phyloP scores from a whole-genome alignment of 2,797 vertebrate genomes.

The Helostoma temminkii region DNA sequence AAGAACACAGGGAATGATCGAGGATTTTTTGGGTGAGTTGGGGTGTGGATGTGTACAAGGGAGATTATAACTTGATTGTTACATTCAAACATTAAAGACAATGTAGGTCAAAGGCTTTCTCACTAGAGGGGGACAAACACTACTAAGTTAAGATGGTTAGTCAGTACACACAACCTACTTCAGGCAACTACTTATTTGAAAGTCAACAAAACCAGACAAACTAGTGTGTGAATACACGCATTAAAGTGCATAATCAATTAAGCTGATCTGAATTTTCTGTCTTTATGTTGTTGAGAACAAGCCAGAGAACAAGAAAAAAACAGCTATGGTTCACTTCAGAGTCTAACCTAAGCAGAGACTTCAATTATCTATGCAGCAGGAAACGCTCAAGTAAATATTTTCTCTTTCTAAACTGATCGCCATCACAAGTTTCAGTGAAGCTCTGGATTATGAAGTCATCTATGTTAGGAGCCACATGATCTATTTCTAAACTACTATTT shows the following conservation, averaged over 20 bases:
- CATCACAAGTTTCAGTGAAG: constrained; percentile 3
- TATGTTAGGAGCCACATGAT: constrained; percentile 1
- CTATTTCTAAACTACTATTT: constrained; percentile 17
- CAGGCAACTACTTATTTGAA: constrained; percentile 25
- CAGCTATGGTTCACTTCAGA: background rate
- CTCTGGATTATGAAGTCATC: constrained; percentile 5
- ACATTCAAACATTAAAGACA: constrained; percentile 10
- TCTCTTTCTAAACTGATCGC: constrained; percentile 33
- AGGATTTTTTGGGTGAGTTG: constrained; percentile 13
- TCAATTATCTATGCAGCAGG: constrained; percentile 22
- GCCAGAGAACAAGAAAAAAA: background rate
- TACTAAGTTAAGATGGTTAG: constrained; percentile 61
- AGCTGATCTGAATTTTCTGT: constrained; percentile 9
- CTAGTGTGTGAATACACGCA: constrained; percentile 5
- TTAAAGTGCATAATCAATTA: constrained; percentile 31
- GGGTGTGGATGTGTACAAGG: constrained; percentile 31
- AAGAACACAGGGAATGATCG: constrained; percentile 4
- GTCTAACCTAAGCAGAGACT: constrained; percentile 2
- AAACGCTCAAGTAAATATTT: constrained; percentile 38
- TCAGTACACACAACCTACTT: constrained; percentile 13
- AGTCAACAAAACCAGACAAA: constrained; percentile 4
- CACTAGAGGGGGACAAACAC: constrained; percentile 66
- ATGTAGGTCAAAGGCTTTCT: constrained; percentile 33
- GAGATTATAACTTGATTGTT: constrained; percentile 34
- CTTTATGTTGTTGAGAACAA: background rate